Evolutionary conservation across 2,888 invertebrate genomes (phyloP), one percentile per base, ranked within the genome.

Genomic region (Polyommatus iphigenia): DNA sequence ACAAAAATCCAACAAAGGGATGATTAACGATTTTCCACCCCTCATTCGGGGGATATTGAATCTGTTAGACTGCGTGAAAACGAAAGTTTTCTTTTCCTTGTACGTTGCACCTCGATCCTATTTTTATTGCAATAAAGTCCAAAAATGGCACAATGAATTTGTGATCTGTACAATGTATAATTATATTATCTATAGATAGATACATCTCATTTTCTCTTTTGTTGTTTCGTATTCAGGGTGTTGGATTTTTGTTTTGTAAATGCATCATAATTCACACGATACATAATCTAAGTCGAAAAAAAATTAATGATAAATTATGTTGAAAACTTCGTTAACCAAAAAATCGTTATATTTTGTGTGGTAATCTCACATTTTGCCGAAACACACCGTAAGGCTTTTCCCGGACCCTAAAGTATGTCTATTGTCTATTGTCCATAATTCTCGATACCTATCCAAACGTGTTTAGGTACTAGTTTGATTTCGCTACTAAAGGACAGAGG

Each of bases 1-100:
- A 92, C 93, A 93, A 92, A 93, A 94, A 93, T 93, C 92, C 91
- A 92, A 93, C 93, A 94, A 93, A 92, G 92, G 92, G 86, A 94
- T 94, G 94, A 94, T 93, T 94, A 94, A 94, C 94, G 93, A 91
- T 93, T 92, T 92, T 91, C 90, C 86, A 89, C 89, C 91, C 88
- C 88, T 88, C 89, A 90, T 92, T 93, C 92, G 93, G 92, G 91
- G 91, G 92, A 93, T 94, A 94, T 94, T 94, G 93, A 93, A 93
- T 93, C 92, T 92, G 91, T 90, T 92, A 91, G 92, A 88, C 90
- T 89, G 90, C 88, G 93, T 91, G 92, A 93, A 92, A 93, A 92
- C 90, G 91, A 92, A 93, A 93, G 91, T 93, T 93, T 92, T 89
- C 89, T 90, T 90, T 87, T 86, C 87, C 88, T 86, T 87, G 87